phyloP scores from a whole-genome alignment of 2,888 invertebrate genomes.

The Eremobia ochroleuca region DNA sequence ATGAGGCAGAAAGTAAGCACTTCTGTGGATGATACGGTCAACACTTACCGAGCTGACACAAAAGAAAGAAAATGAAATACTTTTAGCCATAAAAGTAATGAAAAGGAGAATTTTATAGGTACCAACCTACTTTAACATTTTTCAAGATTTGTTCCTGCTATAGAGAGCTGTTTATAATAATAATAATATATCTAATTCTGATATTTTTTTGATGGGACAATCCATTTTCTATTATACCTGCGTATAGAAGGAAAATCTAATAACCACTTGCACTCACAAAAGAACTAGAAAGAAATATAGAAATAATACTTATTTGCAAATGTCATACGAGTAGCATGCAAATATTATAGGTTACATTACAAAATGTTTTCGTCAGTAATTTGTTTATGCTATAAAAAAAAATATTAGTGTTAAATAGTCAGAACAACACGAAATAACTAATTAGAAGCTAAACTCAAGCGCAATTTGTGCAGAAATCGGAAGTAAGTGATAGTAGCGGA shows the following conservation, averaged over 20 bases:
- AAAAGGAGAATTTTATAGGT: conserved; percentile 2
- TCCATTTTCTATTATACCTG: not conserved
- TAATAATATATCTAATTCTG: not conserved
- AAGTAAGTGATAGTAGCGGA: conserved; percentile 11
- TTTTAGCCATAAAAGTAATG: conserved; percentile 7
- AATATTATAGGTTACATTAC: too few species aligned
- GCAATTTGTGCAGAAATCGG: conserved; percentile 25
- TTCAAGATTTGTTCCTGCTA: not conserved
- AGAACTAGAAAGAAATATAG: not conserved
- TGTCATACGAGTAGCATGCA: too few species aligned
- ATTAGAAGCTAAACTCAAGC: not conserved
- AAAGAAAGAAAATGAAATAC: conserved; percentile 26
- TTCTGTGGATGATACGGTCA: conserved; percentile 68
- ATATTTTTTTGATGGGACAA: not conserved
- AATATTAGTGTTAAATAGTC: not conserved
- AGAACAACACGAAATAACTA: conserved; percentile 7
- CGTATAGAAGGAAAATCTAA: not conserved
- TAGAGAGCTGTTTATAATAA: not conserved
- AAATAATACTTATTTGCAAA: not conserved
- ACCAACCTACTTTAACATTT: not conserved
- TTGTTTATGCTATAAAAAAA: not conserved
- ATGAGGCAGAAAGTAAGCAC: conserved; percentile 79
- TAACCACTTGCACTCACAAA: not conserved
- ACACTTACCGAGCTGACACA: conserved; percentile 27
- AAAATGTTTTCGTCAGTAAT: too few species aligned